A percentile compares a stretch with the other conserved stretches of the same genome.
Evolutionary conservation across 2,797 vertebrate species (phyloP).

Genomic region (Melanotaenia boesemani): DNA sequence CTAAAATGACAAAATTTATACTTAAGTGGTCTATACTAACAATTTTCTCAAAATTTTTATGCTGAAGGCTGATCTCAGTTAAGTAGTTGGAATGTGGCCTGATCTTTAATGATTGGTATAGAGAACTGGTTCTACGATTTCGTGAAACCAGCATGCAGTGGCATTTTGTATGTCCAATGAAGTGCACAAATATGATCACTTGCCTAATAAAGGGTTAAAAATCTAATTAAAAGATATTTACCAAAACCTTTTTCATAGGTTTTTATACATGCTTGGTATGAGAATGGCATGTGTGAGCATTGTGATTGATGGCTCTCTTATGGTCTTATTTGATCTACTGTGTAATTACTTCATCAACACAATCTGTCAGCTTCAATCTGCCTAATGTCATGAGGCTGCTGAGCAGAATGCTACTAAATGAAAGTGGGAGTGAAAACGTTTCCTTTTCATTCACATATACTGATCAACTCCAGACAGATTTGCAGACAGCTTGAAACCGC

Average conservation of each 20-base stretch:
- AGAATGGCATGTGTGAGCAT: constrained; percentile 19
- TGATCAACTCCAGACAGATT: constrained; percentile 21
- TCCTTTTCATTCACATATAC: constrained; percentile 28
- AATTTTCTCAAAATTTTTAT: too few species aligned
- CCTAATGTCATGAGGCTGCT: constrained; percentile 46
- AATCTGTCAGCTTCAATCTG: constrained; percentile 74
- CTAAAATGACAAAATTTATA: too few species aligned
- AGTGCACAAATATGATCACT: too few species aligned
- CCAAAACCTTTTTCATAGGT: constrained; percentile 2
- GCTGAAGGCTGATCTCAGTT: too few species aligned
- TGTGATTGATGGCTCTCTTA: constrained; percentile 75
- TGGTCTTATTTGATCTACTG: constrained; percentile 75
- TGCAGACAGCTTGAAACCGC: background rate
- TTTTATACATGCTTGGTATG: background rate
- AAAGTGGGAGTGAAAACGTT: constrained; percentile 38
- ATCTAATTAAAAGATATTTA: constrained; percentile 17
- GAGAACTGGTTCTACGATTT: too few species aligned
- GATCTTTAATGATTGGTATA: too few species aligned
- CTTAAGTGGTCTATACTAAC: too few species aligned
- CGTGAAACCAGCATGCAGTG: too few species aligned
- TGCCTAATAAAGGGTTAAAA: too few species aligned
- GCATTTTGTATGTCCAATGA: too few species aligned
- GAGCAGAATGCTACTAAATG: constrained; percentile 49
- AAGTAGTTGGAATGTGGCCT: too few species aligned
- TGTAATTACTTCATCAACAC: constrained; percentile 81